Conservation (phyloP, 2,797 vertebrate species). For the Kryptolebias ocellatus region DNA sequence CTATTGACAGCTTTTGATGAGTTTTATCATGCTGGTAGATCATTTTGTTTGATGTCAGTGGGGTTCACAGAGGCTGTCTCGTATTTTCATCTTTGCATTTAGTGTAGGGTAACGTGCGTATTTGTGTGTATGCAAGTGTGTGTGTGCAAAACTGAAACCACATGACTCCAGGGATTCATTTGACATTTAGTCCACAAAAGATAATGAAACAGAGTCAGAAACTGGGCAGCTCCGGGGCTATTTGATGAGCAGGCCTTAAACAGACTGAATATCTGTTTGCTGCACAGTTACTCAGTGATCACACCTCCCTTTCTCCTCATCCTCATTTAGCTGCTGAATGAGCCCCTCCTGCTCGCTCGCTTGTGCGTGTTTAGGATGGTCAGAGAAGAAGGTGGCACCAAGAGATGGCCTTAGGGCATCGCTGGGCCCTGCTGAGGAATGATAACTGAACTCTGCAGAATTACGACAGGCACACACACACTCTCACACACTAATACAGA, state of each 20-base stretch:
- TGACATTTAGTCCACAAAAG: constrained; percentile 68
- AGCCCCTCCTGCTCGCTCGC: constrained; percentile 26
- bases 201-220: constrained; percentile 62
- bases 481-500: constrained; percentile 25
- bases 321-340: constrained; percentile 30
- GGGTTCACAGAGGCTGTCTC: background rate
- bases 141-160: constrained; percentile 5
- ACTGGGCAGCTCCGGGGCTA: constrained; percentile 44
- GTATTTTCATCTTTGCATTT: constrained; percentile 31
- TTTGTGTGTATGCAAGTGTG: constrained; percentile 10
- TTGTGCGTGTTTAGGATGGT: constrained; percentile 24
- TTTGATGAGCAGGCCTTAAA: constrained; percentile 61
- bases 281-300: constrained; percentile 41
- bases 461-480: constrained; percentile 50
- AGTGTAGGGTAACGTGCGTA: background rate
- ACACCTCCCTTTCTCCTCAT: background rate
- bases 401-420: constrained; percentile 60
- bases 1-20: constrained; percentile 8
- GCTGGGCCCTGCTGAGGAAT: constrained; percentile 70
- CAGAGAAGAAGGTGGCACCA: constrained; percentile 41
- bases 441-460: constrained; percentile 74
- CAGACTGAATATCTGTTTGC: constrained; percentile 51
- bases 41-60: constrained; percentile 19
- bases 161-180: constrained; percentile 48
- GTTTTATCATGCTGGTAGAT: background rate